phyloP scores from a whole-genome alignment of 2,797 vertebrate genomes.

The Anolis apletophallus region DNA sequence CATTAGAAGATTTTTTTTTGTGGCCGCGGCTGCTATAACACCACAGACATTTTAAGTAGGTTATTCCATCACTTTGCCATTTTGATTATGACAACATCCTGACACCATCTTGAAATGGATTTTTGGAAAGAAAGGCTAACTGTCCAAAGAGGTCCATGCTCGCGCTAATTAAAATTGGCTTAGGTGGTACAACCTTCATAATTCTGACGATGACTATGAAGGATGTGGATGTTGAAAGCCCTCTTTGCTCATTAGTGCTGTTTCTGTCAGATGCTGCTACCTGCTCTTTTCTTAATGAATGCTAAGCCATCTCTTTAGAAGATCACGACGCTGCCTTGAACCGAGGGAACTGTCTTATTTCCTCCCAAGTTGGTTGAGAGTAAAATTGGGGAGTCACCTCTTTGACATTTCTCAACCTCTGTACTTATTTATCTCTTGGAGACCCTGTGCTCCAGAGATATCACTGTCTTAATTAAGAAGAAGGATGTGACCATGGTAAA shows the following conservation, averaged over 20 bases:
- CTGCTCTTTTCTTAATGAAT: conserved; percentile 86
- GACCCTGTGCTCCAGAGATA: conserved; percentile 85
- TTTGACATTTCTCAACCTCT: conserved; percentile 85
- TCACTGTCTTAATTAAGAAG: conserved; percentile 93
- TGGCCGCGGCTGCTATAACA: conserved; percentile 77
- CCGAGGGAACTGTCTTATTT: conserved; percentile 81
- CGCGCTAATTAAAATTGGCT: conserved; percentile 88
- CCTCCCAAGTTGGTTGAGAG: conserved; percentile 80
- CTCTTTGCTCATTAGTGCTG: conserved; percentile 86
- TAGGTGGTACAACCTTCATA: conserved; percentile 84
- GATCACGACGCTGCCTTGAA: conserved; percentile 74
- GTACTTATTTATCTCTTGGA: conserved; percentile 87
- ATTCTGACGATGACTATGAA: conserved; percentile 81
- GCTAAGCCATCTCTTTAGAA: conserved; percentile 82
- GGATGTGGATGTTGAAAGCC: conserved; percentile 80
- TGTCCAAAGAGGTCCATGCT: conserved; percentile 85
- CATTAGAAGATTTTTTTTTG: conserved; percentile 74
- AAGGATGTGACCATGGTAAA: conserved; percentile 88
- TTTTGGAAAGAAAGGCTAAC: conserved; percentile 87
- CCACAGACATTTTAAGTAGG: conserved; percentile 83
- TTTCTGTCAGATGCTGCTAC: conserved; percentile 83
- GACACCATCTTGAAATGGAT: conserved; percentile 87
- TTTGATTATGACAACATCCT: conserved; percentile 88
- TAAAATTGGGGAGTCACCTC: conserved; percentile 83
- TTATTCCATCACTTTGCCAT: conserved; percentile 87